These are phyloP conservation scores for Columba livia DNA, from an alignment of 2,113 vertebrate genomes.

Conservation along the genomic window DNA sequence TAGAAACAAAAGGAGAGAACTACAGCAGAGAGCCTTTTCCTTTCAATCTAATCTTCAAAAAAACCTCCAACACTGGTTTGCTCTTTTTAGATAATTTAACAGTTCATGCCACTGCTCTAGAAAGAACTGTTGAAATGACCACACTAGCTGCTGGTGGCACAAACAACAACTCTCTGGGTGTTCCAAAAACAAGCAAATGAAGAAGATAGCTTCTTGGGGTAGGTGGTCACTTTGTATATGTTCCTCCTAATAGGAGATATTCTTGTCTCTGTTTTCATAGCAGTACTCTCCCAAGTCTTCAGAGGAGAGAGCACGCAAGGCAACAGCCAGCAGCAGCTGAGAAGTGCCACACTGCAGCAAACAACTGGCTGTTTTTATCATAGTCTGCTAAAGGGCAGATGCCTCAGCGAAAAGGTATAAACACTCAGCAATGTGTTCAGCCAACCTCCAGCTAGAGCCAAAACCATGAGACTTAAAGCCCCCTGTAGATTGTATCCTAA, in stretches of 20 bases:
- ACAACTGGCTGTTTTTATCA: background rate
- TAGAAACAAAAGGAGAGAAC: conserved; percentile 67
- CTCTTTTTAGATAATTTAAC: background rate
- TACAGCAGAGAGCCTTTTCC: background rate
- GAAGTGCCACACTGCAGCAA: background rate
- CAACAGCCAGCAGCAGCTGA: background rate
- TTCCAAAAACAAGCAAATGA: background rate
- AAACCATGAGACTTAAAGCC: background rate
- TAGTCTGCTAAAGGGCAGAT: background rate
- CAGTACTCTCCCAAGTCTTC: background rate
- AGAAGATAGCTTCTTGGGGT: background rate
- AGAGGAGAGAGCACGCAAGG: background rate
- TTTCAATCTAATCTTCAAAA: background rate
- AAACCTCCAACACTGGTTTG: background rate
- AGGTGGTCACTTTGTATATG: background rate
- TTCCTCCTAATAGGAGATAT: background rate
- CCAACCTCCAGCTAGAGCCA: background rate
- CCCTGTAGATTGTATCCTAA: background rate
- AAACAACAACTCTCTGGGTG: background rate
- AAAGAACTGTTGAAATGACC: background rate
- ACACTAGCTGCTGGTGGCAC: background rate
- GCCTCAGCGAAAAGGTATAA: background rate
- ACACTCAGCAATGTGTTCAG: background rate
- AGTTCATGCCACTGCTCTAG: background rate
- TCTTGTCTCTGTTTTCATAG: background rate